Evolutionary conservation across 1,140 invertebrate genomes (phyloP).

Genomic region (Drusus annulatus): DNA sequence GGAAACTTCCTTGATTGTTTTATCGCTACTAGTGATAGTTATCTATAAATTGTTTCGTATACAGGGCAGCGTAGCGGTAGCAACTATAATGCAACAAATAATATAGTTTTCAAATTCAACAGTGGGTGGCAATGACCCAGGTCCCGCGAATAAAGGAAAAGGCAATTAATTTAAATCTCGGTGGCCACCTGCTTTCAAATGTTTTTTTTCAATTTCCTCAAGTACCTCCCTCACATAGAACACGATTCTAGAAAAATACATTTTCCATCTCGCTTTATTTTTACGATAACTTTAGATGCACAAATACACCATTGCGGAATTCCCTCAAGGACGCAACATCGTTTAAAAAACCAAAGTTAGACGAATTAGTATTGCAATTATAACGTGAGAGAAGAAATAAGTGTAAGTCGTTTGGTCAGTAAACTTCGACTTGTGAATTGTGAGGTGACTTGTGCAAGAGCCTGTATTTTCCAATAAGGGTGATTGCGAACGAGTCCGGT

Average conservation of each 20-base stretch:
- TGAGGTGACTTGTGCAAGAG: neutral
- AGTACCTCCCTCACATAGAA: too few species aligned
- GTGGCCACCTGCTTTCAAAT: neutral
- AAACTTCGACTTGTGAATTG: too few species aligned
- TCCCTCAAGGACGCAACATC: too few species aligned
- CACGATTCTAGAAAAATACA: too few species aligned
- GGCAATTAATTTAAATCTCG: neutral
- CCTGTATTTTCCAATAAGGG: neutral
- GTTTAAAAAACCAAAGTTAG: too few species aligned
- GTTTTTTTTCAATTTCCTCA: neutral
- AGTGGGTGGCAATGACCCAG: neutral
- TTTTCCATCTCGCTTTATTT: too few species aligned
- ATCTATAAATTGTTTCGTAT: conserved; percentile 6
- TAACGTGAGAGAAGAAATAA: too few species aligned
- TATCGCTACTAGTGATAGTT: neutral
- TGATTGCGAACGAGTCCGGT: conserved; percentile 5
- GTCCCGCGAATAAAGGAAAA: neutral
- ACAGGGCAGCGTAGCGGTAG: neutral
- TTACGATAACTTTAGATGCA: too few species aligned
- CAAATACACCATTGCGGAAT: too few species aligned
- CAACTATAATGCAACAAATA: neutral
- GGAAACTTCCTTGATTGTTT: conserved; percentile 4
- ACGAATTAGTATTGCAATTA: too few species aligned
- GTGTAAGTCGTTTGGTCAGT: too few species aligned
- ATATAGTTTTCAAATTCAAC: too few species aligned